These are phyloP conservation scores for Triplophysa siluroides DNA, from an alignment of 2,113 vertebrate genomes.

Conservation along the genomic window DNA sequence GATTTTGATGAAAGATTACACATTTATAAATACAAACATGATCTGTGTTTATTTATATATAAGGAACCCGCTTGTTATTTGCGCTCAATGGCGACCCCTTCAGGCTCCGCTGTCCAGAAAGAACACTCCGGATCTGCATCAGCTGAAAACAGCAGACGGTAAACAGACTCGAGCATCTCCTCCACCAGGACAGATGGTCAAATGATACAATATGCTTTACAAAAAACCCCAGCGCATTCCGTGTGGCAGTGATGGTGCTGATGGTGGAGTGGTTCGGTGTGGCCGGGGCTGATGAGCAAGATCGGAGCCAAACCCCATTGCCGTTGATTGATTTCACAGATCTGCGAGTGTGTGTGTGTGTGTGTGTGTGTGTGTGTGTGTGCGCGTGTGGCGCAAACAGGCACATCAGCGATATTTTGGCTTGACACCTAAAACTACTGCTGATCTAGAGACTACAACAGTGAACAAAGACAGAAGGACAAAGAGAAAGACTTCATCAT, in stretches of 20 bases:
- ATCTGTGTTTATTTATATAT: too few species aligned
- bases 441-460: slow-evolving; percentile 23
- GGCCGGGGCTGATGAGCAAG: slow-evolving; percentile 51
- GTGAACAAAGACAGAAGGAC: slow-evolving; percentile 10
- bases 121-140: slow-evolving; percentile 49
- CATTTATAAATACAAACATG: too few species aligned
- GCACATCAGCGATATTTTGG: not conserved
- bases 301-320: slow-evolving; percentile 68
- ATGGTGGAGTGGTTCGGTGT: slow-evolving; percentile 44
- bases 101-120: slow-evolving; percentile 26
- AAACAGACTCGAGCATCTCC: slow-evolving; percentile 78
- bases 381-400: not conserved
- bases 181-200: slow-evolving; percentile 84
- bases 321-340: slow-evolving; percentile 73
- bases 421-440: slow-evolving; percentile 16
- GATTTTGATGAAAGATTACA: too few species aligned
- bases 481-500: slow-evolving; percentile 4
- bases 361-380: slow-evolving; percentile 15
- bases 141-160: slow-evolving; percentile 80
- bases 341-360: slow-evolving; percentile 2
- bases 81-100: not conserved
- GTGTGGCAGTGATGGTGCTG: slow-evolving; percentile 28
- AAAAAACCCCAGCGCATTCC: slow-evolving; percentile 73
- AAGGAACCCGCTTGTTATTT: not conserved
- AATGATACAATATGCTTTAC: slow-evolving; percentile 85